Percentiles rank a stretch among this genome's conserved stretches.
Conservation (phyloP, 2,113 vertebrate species). For the Alaudala cheleensis region DNA sequence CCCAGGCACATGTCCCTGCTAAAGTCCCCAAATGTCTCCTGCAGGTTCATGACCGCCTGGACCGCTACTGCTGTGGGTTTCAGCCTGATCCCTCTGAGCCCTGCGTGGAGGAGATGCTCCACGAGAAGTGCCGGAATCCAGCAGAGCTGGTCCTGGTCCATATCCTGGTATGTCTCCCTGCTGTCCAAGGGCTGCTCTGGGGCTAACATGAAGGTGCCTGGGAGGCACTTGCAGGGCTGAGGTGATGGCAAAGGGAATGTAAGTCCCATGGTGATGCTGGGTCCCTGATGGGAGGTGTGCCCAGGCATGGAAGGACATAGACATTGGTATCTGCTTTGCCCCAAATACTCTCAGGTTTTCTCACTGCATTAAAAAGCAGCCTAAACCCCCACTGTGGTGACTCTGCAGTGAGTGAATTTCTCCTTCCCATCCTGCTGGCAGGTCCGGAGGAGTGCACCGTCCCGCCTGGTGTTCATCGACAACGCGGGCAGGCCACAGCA, state of each 20-base stretch:
- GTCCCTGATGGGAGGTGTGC: background rate
- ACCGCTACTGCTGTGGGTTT: slow-evolving; percentile 94
- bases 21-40: background rate
- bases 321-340: background rate
- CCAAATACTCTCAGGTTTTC: background rate
- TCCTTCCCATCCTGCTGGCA: slow-evolving; percentile 30
- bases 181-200: background rate
- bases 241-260: background rate
- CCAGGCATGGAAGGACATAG: fast-evolving
- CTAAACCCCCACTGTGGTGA: background rate
- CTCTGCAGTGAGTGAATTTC: background rate
- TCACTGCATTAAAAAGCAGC: background rate
- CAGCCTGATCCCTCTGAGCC: slow-evolving; percentile 82
- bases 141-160: slow-evolving; percentile 86
- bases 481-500: slow-evolving; percentile 85
- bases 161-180: slow-evolving; percentile 81
- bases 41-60: slow-evolving; percentile 91
- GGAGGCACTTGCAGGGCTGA: background rate
- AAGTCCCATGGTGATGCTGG: background rate
- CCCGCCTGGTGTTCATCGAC: slow-evolving; percentile 90
- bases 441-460: slow-evolving; percentile 82
- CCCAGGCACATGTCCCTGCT: fast-evolving
- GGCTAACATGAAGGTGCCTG: background rate
- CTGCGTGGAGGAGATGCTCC: slow-evolving; percentile 88
- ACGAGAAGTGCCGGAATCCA: slow-evolving; percentile 81